Evolutionary conservation across 2,888 invertebrate genomes (phyloP).

Genomic region (Dryobota labecula): DNA sequence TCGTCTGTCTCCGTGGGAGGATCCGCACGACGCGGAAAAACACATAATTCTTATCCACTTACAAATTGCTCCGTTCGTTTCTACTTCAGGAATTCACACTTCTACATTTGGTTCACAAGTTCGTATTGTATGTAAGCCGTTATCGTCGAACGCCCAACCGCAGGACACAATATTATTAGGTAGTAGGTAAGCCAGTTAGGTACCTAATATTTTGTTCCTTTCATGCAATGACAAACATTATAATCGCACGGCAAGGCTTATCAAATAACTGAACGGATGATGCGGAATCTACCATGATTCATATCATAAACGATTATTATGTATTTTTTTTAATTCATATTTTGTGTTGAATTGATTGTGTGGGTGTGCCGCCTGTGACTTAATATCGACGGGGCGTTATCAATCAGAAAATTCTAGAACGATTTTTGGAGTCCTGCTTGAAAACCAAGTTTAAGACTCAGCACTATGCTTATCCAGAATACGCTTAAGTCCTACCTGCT

Average conservation of each 20-base stretch:
- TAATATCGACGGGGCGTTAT: neutral
- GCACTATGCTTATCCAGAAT: neutral
- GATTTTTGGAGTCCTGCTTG: neutral
- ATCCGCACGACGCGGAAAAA: conserved; percentile 44
- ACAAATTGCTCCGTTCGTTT: conserved; percentile 23
- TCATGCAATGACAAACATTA: conserved; percentile 1
- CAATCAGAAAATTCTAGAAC: neutral
- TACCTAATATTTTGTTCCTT: conserved; percentile 25
- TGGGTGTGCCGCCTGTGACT: too few species aligned
- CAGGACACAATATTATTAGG: too few species aligned
- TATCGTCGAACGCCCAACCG: conserved; percentile 3
- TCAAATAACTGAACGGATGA: neutral
- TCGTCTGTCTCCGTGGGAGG: conserved; percentile 42
- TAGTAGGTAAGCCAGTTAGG: too few species aligned
- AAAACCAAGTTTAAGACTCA: neutral
- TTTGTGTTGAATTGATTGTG: conserved; percentile 4
- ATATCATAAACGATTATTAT: neutral
- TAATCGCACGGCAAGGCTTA: neutral
- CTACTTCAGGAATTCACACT: conserved; percentile 25
- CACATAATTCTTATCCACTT: conserved; percentile 51
- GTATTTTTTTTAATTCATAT: neutral
- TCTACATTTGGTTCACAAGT: conserved; percentile 3
- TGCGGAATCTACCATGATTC: conserved; percentile 13
- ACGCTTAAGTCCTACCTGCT: neutral
- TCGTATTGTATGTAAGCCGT: conserved; percentile 5